Evolutionary conservation across 2,888 invertebrate species (phyloP).

Genomic region (Apotomis capreana): DNA sequence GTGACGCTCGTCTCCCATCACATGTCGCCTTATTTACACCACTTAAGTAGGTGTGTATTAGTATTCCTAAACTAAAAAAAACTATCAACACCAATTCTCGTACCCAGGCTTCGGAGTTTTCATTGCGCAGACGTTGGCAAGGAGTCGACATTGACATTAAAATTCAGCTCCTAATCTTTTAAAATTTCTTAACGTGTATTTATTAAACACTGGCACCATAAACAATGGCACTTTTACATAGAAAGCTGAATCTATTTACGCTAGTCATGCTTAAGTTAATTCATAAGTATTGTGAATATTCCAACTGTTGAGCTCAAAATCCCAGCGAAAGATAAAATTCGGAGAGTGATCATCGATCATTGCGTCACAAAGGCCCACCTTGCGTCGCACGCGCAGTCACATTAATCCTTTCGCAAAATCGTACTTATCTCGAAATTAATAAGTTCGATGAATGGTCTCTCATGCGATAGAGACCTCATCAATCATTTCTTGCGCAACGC

Average conservation of each 20-base stretch:
- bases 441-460: slow-evolving; percentile 55
- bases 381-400: slow-evolving; percentile 25
- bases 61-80: too few relatives aligned
- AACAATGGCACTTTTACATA: background rate
- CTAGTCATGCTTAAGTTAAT: slow-evolving; percentile 22
- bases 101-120: too few relatives aligned
- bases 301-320: slow-evolving; percentile 29
- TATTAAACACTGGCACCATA: too few relatives aligned
- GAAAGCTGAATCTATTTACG: background rate
- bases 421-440: slow-evolving; percentile 61
- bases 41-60: too few relatives aligned
- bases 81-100: too few relatives aligned
- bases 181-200: too few relatives aligned
- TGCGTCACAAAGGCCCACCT: slow-evolving; percentile 29
- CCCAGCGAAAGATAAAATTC: slow-evolving; percentile 52
- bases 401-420: slow-evolving; percentile 68
- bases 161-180: too few relatives aligned
- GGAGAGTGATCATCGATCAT: slow-evolving; percentile 47
- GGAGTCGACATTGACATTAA: too few relatives aligned
- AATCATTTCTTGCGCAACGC: slow-evolving; percentile 74
- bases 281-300: slow-evolving; percentile 3
- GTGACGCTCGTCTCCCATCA: too few relatives aligned
- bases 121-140: too few relatives aligned
- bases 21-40: too few relatives aligned
- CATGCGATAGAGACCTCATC: slow-evolving; percentile 59